phyloP scores from a whole-genome alignment of 1,140 invertebrate species.

The Oppia nitens region DNA sequence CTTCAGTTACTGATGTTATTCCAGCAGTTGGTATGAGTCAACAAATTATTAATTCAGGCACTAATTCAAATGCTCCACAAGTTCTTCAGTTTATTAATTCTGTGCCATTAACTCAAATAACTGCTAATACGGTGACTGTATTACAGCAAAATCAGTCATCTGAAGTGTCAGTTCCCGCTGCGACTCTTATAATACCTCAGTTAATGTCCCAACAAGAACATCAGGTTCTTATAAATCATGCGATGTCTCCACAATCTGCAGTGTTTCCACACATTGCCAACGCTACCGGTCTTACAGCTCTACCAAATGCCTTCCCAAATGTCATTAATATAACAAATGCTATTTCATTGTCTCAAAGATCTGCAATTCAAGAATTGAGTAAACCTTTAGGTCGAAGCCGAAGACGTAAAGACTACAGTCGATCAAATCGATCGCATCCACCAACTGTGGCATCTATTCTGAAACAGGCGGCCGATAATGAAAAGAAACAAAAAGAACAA shows the following conservation, averaged over 20 bases:
- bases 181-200: neutral
- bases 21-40: neutral
- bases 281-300: neutral
- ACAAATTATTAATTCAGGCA: neutral
- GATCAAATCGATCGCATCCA: neutral
- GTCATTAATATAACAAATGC: neutral
- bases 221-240: neutral
- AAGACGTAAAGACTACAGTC: neutral
- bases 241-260: neutral
- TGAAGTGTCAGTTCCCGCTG: neutral
- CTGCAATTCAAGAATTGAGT: neutral
- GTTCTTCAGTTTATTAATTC: neutral
- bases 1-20: neutral
- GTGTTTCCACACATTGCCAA: neutral
- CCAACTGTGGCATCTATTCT: neutral
- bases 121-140: neutral
- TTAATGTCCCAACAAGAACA: neutral
- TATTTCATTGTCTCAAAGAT: neutral
- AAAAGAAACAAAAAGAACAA: neutral
- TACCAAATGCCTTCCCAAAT: neutral
- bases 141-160: neutral
- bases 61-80: neutral
- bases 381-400: neutral
- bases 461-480: neutral
- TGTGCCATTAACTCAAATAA: neutral